These are phyloP conservation scores for Poeciliopsis infans DNA, from an alignment of 2,797 vertebrate genomes.

Conservation along the genomic window DNA sequence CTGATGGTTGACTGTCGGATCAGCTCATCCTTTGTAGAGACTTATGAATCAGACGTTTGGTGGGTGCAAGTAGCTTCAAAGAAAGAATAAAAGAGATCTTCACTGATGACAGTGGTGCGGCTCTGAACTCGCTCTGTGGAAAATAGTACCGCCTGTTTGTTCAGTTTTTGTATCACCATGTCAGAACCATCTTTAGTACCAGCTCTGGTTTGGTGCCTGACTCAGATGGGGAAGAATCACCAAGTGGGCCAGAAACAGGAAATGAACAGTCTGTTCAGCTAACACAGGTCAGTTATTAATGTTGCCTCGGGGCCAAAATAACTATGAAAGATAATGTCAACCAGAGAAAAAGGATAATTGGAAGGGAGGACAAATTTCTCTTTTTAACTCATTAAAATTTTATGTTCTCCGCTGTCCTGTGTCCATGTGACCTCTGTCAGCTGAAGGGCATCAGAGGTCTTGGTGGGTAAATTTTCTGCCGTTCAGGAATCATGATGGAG, in stretches of 20 bases:
- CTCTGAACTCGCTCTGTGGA: neutral
- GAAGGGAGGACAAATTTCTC: slow-evolving; percentile 26
- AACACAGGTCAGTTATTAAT: slow-evolving; percentile 18
- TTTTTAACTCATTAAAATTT: slow-evolving; percentile 34
- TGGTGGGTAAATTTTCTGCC: neutral
- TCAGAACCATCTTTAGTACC: neutral
- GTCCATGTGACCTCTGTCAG: slow-evolving; percentile 14
- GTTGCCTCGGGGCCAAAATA: slow-evolving; percentile 15
- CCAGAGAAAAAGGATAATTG: slow-evolving; percentile 19
- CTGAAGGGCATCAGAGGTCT: slow-evolving; percentile 6
- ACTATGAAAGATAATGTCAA: slow-evolving; percentile 9
- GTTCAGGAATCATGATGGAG: neutral
- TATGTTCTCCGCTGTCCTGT: slow-evolving; percentile 36
- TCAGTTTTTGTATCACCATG: neutral
- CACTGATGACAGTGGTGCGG: neutral
- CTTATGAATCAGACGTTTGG: neutral
- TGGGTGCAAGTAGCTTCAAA: neutral
- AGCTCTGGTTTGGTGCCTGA: neutral
- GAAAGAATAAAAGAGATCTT: neutral
- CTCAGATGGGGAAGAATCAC: slow-evolving; percentile 8
- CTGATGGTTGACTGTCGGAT: neutral
- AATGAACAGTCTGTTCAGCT: neutral
- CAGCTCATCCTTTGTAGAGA: neutral
- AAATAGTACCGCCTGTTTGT: neutral
- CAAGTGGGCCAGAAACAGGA: neutral